Conservation (phyloP, 2,113 vertebrate species). For the Rhagologus leucostigma region DNA sequence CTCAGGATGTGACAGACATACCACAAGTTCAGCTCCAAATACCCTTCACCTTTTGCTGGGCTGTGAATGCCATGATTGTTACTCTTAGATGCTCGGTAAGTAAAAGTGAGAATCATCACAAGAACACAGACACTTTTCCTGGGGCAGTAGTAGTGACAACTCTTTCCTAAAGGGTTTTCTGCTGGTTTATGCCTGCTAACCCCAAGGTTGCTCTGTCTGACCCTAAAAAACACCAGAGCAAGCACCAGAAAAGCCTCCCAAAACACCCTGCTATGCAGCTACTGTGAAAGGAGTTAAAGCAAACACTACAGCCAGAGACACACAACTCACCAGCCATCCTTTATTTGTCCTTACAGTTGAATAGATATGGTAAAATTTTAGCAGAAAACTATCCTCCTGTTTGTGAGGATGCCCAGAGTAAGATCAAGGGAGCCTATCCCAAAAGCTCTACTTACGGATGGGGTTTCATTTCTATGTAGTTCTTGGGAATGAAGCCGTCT, state of each 20-base stretch:
- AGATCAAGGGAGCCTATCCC: background rate
- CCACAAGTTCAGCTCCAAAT: background rate
- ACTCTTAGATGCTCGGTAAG: background rate
- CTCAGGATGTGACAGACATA: background rate
- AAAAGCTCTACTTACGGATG: slow-evolving; percentile 87
- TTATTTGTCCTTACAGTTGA: background rate
- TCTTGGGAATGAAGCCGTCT: slow-evolving; percentile 98
- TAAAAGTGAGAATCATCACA: background rate
- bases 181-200: background rate
- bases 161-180: background rate
- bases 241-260: background rate
- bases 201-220: background rate
- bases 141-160: background rate
- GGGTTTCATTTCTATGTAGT: slow-evolving; percentile 98
- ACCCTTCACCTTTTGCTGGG: background rate
- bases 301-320: background rate
- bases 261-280: background rate
- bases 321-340: background rate
- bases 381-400: background rate
- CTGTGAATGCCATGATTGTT: background rate
- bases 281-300: background rate
- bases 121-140: background rate
- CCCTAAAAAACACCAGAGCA: background rate
- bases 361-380: background rate
- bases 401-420: background rate